Conservation (phyloP, 2,113 vertebrate species). For the Apistogramma diplotaenia region DNA sequence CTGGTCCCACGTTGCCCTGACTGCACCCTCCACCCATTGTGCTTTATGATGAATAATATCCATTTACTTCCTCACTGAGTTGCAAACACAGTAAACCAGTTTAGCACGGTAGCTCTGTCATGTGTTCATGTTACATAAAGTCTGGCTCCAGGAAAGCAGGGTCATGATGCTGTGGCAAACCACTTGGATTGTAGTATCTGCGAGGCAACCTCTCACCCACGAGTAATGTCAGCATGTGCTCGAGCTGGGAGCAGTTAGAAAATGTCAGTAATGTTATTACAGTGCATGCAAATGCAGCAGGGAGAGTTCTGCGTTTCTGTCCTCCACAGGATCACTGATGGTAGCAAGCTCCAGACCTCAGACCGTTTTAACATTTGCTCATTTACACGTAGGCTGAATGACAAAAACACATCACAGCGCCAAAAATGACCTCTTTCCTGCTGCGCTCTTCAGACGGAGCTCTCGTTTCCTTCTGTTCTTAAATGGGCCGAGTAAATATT, state of each 20-base stretch:
- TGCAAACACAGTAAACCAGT: background rate
- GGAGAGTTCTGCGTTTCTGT: background rate
- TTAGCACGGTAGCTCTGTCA: background rate
- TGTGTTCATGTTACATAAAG: conserved; percentile 45
- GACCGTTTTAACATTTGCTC: conserved; percentile 5
- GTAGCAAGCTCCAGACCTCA: conserved; percentile 1
- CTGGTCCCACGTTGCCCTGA: fast-evolving
- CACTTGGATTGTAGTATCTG: conserved; percentile 35
- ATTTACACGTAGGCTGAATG: background rate
- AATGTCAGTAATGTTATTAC: background rate
- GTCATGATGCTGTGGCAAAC: conserved; percentile 34
- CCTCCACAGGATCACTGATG: background rate
- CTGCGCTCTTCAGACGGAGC: background rate
- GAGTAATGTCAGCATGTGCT: conserved; percentile 23
- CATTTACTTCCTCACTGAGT: fast-evolving
- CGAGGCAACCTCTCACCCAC: conserved; percentile 35
- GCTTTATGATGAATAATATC: background rate
- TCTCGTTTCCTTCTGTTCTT: conserved; percentile 17
- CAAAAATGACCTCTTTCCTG: conserved; percentile 12
- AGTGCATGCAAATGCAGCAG: background rate
- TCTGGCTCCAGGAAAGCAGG: conserved; percentile 16
- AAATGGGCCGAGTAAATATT: conserved; percentile 20
- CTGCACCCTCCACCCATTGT: background rate
- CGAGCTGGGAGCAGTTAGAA: conserved; percentile 7
- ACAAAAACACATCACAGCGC: background rate